phyloP scores from a whole-genome alignment of 2,888 invertebrate genomes.

The Chaitophorus viminalis region DNA sequence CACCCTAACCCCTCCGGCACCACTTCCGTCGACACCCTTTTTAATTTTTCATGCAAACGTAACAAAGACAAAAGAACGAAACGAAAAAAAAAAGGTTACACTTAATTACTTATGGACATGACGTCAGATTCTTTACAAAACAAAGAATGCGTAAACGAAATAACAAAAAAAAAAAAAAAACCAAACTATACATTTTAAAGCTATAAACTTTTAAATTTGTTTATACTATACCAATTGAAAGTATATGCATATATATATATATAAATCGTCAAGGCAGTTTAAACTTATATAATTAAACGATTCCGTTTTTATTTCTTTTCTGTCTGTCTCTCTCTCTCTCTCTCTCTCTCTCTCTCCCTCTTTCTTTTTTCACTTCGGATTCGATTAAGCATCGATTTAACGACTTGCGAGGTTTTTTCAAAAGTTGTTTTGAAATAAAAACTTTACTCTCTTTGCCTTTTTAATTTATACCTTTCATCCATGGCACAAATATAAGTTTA shows the following conservation, averaged over 20 bases:
- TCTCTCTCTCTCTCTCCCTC: neutral
- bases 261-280: neutral
- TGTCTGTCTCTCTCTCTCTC: neutral
- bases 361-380: neutral
- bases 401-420: neutral
- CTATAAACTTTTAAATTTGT: neutral
- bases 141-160: neutral
- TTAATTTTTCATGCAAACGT: slow-evolving; percentile 5
- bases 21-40: neutral
- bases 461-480: too few species aligned
- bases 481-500: too few species aligned
- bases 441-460: too few species aligned
- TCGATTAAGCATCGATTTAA: neutral
- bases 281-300: neutral
- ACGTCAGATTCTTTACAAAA: neutral
- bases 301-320: neutral
- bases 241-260: too few species aligned
- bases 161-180: too few species aligned
- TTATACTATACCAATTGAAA: neutral
- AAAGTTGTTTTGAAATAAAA: too few species aligned
- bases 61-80: slow-evolving; percentile 3
- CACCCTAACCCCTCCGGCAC: neutral
- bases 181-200: neutral
- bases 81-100: neutral
- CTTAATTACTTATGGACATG: slow-evolving; percentile 20